A percentile compares a stretch with the other conserved stretches of the same genome.
Evolutionary conservation across 2,888 invertebrate species (phyloP).

Genomic region (Helleia helle): DNA sequence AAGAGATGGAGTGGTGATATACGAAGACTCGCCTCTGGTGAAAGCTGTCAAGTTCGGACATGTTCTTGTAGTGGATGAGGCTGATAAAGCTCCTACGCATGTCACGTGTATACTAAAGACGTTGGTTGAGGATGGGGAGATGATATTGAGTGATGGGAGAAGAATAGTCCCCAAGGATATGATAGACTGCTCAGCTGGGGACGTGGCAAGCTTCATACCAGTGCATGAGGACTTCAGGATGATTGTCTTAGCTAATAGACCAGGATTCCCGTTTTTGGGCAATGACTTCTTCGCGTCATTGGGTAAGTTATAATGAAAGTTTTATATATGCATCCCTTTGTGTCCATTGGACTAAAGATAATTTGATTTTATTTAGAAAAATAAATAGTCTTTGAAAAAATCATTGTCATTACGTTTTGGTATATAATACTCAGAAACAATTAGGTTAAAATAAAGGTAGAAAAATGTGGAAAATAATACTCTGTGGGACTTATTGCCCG

Average conservation of each 20-base stretch:
- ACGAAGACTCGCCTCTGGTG: slow-evolving; percentile 96
- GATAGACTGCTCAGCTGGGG: slow-evolving; percentile 51
- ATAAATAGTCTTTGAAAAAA: too few species aligned
- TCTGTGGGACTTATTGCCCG: too few species aligned
- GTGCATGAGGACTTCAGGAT: slow-evolving; percentile 95
- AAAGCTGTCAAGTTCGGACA: slow-evolving; percentile 92
- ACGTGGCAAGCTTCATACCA: slow-evolving; percentile 75
- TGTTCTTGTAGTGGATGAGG: slow-evolving; percentile 95
- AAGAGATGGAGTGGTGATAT: slow-evolving; percentile 88
- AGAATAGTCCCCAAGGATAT: slow-evolving; percentile 81
- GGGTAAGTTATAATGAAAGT: too few species aligned
- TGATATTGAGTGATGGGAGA: slow-evolving; percentile 95
- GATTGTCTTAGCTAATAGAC: slow-evolving; percentile 95
- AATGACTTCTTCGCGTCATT: slow-evolving; percentile 95
- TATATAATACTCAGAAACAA: too few species aligned
- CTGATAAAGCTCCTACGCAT: slow-evolving; percentile 97
- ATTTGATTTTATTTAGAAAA: too few species aligned
- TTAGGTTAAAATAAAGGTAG: too few species aligned
- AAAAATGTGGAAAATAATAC: too few species aligned
- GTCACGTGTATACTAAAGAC: slow-evolving; percentile 97
- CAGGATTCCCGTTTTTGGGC: slow-evolving; percentile 97
- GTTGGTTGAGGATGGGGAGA: slow-evolving; percentile 95
- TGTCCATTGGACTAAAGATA: too few species aligned
- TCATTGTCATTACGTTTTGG: too few species aligned
- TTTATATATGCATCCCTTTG: too few species aligned